Evolutionary conservation across 2,888 invertebrate genomes (phyloP).

Genomic region (Apeira syringaria): DNA sequence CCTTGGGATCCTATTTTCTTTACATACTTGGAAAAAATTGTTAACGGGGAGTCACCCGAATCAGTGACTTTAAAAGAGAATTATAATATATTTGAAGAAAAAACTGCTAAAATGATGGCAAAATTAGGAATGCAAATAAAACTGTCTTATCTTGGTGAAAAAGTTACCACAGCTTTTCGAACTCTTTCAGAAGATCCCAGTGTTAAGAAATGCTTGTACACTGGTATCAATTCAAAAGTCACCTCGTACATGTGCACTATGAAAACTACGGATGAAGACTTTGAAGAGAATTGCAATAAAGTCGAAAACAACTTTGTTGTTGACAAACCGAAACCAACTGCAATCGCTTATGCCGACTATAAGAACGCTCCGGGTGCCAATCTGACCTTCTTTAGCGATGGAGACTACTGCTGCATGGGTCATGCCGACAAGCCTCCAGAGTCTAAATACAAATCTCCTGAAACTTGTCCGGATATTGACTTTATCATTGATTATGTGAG

Average conservation of each 20-base stretch:
- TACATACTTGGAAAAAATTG: slow-evolving; percentile 54
- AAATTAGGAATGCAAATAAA: slow-evolving; percentile 69
- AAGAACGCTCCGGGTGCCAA: slow-evolving; percentile 70
- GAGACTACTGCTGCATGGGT: slow-evolving; percentile 66
- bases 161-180: slow-evolving; percentile 65
- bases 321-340: slow-evolving; percentile 46
- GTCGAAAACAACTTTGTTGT: slow-evolving; percentile 53
- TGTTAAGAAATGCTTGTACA: slow-evolving; percentile 65
- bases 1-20: slow-evolving; percentile 67
- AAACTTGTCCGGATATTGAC: slow-evolving; percentile 68
- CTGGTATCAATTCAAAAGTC: slow-evolving; percentile 70
- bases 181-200: slow-evolving; percentile 69
- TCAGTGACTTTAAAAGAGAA: slow-evolving; percentile 62
- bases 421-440: slow-evolving; percentile 70
- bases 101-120: slow-evolving; percentile 66
- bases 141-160: slow-evolving; percentile 60
- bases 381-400: slow-evolving; percentile 63
- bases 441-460: slow-evolving; percentile 61
- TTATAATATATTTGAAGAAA: slow-evolving; percentile 74
- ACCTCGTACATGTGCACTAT: slow-evolving; percentile 73
- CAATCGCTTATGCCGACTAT: slow-evolving; percentile 60
- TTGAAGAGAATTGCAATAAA: slow-evolving; percentile 60
- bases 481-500: slow-evolving; percentile 70
- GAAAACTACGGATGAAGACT: slow-evolving; percentile 69
- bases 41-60: slow-evolving; percentile 43